These are phyloP conservation scores for Sebastes minor DNA, from an alignment of 2,797 vertebrate species.

Conservation along the genomic window DNA sequence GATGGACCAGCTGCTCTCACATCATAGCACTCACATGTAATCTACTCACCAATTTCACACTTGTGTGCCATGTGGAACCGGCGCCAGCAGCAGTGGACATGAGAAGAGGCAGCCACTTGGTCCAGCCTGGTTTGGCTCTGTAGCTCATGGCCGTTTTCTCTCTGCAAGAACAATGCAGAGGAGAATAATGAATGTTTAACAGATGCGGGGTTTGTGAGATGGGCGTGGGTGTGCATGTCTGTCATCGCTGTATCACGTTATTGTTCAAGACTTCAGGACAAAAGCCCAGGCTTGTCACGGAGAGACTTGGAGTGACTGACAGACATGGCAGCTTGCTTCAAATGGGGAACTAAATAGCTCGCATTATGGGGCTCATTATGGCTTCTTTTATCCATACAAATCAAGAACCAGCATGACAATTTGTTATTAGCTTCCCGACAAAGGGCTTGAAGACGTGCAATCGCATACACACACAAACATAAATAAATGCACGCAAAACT, in stretches of 20 bases:
- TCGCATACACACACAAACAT: constrained; percentile 28
- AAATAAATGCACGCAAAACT: constrained; percentile 30
- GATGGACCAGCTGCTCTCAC: constrained; percentile 47
- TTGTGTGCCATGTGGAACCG: constrained; percentile 40
- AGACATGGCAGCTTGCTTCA: constrained; percentile 42
- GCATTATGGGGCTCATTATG: constrained; percentile 62
- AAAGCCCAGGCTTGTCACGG: constrained; percentile 46
- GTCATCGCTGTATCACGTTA: constrained; percentile 38
- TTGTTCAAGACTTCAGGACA: constrained; percentile 49
- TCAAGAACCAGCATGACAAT: constrained; percentile 68
- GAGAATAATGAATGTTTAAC: constrained; percentile 42
- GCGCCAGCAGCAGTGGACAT: constrained; percentile 8
- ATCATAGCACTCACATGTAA: constrained; percentile 44
- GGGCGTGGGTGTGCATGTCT: constrained; percentile 43
- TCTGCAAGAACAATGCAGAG: constrained; percentile 6
- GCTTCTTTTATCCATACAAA: constrained; percentile 67
- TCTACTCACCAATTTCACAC: constrained; percentile 73
- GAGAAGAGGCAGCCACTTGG: constrained; percentile 22
- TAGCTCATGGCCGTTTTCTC: constrained; percentile 1
- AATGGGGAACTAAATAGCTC: constrained; percentile 53
- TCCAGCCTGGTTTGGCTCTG: constrained; percentile 19
- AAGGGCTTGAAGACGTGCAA: constrained; percentile 36
- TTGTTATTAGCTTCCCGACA: constrained; percentile 64
- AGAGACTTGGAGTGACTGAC: constrained; percentile 62
- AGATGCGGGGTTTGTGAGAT: constrained; percentile 23